These are phyloP conservation scores for Alectoris magna DNA, from an alignment of 2,797 vertebrate species.

Conservation along the genomic window DNA sequence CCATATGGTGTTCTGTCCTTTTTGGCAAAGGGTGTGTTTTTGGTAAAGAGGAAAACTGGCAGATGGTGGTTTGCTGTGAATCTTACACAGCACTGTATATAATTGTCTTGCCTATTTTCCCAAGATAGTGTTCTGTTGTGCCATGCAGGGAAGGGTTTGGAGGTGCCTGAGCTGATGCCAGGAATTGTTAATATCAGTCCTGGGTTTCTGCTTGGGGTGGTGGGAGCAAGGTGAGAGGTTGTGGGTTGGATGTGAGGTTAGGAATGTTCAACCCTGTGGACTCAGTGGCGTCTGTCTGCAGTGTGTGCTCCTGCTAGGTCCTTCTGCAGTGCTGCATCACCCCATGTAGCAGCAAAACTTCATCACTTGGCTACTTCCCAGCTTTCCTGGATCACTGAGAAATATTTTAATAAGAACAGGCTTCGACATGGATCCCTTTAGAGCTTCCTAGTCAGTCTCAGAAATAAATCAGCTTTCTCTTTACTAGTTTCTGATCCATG, in stretches of 20 bases:
- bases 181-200: neutral
- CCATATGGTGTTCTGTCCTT: neutral
- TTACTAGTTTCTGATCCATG: neutral
- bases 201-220: neutral
- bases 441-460: neutral
- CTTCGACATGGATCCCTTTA: neutral
- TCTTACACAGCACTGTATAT: neutral
- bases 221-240: neutral
- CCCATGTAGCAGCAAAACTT: neutral
- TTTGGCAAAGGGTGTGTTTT: neutral
- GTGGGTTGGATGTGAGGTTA: accelerated
- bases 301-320: neutral
- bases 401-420: neutral
- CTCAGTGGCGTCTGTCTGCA: neutral
- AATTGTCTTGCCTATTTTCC: neutral
- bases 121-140: accelerated
- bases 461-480: neutral
- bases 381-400: neutral
- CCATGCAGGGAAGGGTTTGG: neutral
- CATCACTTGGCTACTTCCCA: neutral
- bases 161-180: neutral
- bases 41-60: neutral
- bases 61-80: accelerated
- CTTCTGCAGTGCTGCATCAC: neutral
- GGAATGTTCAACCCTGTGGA: neutral